These are phyloP conservation scores for Nyctibius grandis DNA, from an alignment of 2,797 vertebrate species.

Conservation along the genomic window DNA sequence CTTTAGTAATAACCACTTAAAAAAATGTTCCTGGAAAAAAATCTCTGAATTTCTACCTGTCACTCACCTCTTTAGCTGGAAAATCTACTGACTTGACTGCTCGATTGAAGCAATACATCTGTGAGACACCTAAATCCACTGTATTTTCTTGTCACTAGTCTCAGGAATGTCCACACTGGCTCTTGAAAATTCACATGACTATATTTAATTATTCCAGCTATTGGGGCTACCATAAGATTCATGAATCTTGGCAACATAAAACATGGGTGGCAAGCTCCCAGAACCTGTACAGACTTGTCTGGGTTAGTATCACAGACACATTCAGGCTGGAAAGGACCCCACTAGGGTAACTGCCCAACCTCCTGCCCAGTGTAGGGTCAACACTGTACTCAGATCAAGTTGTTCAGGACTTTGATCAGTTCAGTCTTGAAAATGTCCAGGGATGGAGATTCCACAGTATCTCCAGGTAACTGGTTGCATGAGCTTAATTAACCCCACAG, in stretches of 20 bases:
- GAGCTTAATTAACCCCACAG: neutral
- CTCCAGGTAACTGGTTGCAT: neutral
- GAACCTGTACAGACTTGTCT: neutral
- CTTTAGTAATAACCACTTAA: neutral
- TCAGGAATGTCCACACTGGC: neutral
- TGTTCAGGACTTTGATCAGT: neutral
- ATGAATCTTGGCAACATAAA: neutral
- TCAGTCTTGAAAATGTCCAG: neutral
- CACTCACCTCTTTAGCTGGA: neutral
- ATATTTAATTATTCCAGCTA: neutral
- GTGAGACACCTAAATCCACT: neutral
- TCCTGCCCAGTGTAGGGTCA: neutral
- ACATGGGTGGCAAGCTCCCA: neutral
- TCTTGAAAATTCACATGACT: neutral
- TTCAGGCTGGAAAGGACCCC: neutral
- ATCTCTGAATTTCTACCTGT: neutral
- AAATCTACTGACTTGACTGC: neutral
- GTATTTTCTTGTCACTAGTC: neutral
- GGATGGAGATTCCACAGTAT: neutral
- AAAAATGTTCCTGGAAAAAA: neutral
- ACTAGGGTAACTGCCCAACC: neutral
- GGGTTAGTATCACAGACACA: neutral
- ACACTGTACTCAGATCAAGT: neutral
- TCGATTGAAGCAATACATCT: neutral
- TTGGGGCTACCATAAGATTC: neutral